Conservation (phyloP, 1,140 invertebrate genomes). For the Apis cerana region DNA sequence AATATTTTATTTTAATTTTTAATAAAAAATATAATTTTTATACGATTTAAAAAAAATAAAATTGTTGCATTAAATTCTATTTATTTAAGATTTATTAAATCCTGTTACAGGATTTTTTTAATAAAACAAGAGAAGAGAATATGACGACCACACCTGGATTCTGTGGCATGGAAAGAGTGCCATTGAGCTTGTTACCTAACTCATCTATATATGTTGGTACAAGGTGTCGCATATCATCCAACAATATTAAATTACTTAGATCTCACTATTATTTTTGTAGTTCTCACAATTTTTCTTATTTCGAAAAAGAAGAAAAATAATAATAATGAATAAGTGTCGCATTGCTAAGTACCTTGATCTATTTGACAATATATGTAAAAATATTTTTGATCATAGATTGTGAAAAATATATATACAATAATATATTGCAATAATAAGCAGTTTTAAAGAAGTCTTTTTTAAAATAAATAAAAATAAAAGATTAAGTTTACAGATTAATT, state of each 20-base stretch:
- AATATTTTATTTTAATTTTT: background rate
- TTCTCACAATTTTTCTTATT: slow-evolving; percentile 57
- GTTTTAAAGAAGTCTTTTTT: background rate
- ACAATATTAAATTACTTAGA: slow-evolving; percentile 64
- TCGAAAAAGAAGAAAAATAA: background rate
- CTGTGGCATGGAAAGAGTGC: slow-evolving; percentile 67
- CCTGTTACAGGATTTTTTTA: slow-evolving; percentile 16
- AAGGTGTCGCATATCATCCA: slow-evolving; percentile 65
- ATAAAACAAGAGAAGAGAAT: slow-evolving; percentile 35
- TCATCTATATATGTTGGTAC: slow-evolving; percentile 43
- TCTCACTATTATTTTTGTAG: slow-evolving; percentile 52
- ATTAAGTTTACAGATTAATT: background rate
- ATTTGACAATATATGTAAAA: background rate
- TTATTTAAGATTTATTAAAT: background rate
- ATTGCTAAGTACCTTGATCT: slow-evolving; percentile 30
- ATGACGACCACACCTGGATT: slow-evolving; percentile 59
- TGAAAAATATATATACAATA: background rate
- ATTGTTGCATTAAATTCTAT: background rate
- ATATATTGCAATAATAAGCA: background rate
- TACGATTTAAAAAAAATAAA: background rate
- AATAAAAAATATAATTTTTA: background rate
- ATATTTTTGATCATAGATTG: background rate
- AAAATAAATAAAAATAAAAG: background rate
- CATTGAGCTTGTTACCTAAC: slow-evolving; percentile 67
- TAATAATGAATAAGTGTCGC: slow-evolving; percentile 16